These are phyloP conservation scores for Eonycteris spelaea DNA, from an alignment of 2,113 vertebrate genomes.

Conservation along the genomic window DNA sequence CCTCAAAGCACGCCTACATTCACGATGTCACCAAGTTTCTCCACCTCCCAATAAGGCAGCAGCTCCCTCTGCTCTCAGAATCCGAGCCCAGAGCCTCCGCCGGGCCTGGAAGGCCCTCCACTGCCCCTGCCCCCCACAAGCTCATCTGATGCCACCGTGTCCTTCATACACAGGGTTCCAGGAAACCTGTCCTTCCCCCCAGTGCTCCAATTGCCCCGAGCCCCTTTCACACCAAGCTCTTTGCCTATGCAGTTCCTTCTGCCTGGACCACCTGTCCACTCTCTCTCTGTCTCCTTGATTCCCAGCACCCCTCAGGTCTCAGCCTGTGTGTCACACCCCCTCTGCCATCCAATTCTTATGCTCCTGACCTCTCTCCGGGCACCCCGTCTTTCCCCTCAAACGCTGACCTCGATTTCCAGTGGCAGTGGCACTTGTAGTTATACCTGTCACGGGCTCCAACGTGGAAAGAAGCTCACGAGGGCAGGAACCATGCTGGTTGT, in stretches of 20 bases:
- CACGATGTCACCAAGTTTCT: accelerated
- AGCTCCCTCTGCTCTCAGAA: not conserved
- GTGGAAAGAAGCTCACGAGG: not conserved
- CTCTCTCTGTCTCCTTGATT: not conserved
- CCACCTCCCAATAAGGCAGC: accelerated
- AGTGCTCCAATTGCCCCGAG: not conserved
- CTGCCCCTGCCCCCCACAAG: not conserved
- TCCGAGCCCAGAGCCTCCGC: not conserved
- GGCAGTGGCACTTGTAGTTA: accelerated
- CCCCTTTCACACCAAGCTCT: not conserved
- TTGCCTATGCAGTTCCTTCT: not conserved
- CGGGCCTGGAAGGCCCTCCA: not conserved
- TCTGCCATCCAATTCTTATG: not conserved
- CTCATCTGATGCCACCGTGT: not conserved
- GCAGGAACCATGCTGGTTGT: not conserved
- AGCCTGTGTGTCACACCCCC: not conserved
- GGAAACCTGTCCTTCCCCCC: not conserved
- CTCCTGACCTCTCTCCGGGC: not conserved
- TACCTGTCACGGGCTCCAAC: accelerated
- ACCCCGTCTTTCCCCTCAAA: not conserved
- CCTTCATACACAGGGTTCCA: not conserved
- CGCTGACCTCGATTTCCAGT: not conserved
- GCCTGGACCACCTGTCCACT: not conserved
- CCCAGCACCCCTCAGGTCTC: not conserved
- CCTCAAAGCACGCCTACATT: not conserved